Evolutionary conservation across 2,113 vertebrate genomes (phyloP), one percentile per base, ranked within the genome.

Genomic region (Rhizomys pruinosus): DNA sequence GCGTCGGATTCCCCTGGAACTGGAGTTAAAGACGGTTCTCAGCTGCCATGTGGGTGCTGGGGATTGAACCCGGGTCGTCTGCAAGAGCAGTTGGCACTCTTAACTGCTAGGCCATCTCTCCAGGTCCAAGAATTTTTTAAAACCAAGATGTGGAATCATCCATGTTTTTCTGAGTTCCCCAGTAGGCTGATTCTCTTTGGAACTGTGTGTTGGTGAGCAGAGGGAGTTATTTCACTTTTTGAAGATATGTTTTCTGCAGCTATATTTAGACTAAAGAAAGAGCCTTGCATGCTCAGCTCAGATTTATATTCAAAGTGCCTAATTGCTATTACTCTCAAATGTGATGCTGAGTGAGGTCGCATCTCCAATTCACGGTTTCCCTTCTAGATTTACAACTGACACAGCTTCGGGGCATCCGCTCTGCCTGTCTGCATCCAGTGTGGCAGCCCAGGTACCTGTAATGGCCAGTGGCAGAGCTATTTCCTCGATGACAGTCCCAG

Each of bases 341-440:
- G 7, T 78, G 15, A 92, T 16, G 4, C 0, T 42, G 57, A n/a
- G 37, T 23, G 84, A 97, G 81, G 95, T 69, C 32, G 74, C 74
- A 80, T 94, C 93, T 87, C 86, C 32, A 66, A 29, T 78, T 4
- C 2, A 2, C 63, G 64, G 77, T 77, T 10, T 89, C 72, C 89
- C 29, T 9, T 94, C 94, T 95, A 61, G 85, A 1, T 72, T 94
- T 94, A 93, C 96, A 78, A 29, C 66, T 20, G 84, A 39, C 80
- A 32, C 44, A 2, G 19, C 85, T 59, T 69, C 63, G 77, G 82
- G 96, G 84, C 97, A 97, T 87, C 97, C 97, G 98, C 79, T 88
- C 68, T n/a, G 66, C 11, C 84, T 91, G 9, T 2, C 0, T 39
- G 2, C 32, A 55, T 84, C 87, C 81, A 71, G 64, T 82, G 95